Evolutionary conservation across 1,140 invertebrate species (phyloP).

Genomic region (Drosophila nannoptera): DNA sequence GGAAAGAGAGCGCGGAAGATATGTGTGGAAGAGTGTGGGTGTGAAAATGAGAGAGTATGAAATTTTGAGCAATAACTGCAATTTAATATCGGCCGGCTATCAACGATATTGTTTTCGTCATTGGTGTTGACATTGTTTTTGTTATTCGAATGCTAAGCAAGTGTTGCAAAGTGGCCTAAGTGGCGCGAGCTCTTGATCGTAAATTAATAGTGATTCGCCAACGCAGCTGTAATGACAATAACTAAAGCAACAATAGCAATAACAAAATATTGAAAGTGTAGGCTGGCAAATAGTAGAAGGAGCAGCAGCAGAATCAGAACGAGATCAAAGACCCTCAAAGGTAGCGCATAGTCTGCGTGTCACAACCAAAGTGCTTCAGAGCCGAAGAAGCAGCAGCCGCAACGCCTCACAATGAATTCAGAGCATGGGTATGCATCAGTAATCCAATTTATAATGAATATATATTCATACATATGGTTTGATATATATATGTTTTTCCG

Average conservation of each 20-base stretch:
- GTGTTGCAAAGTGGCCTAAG: conserved; percentile 32
- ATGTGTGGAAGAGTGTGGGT: conserved; percentile 22
- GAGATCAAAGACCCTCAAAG: conserved; percentile 16
- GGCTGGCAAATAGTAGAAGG: conserved; percentile 48
- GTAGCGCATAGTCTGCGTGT: conserved; percentile 35
- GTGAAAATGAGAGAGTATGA: conserved; percentile 12
- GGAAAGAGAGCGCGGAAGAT: conserved; percentile 11
- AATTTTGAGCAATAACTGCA: conserved; percentile 30
- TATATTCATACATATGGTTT: background rate
- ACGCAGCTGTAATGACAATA: conserved; percentile 27
- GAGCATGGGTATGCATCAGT: conserved; percentile 74
- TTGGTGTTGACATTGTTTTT: conserved; percentile 20
- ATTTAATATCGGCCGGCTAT: conserved; percentile 56
- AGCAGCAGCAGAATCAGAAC: conserved; percentile 17
- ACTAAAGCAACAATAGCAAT: conserved; percentile 12
- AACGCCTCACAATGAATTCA: conserved; percentile 76
- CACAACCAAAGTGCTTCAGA: conserved; percentile 66
- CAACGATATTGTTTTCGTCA: conserved; percentile 41
- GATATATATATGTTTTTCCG: background rate
- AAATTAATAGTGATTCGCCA: conserved; percentile 24
- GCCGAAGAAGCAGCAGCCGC: conserved; percentile 37
- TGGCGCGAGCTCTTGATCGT: background rate
- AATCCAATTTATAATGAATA: background rate
- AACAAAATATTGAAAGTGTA: conserved; percentile 34
- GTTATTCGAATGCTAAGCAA: conserved; percentile 13